phyloP scores from a whole-genome alignment of 2,113 vertebrate genomes.

The Polypterus senegalus region DNA sequence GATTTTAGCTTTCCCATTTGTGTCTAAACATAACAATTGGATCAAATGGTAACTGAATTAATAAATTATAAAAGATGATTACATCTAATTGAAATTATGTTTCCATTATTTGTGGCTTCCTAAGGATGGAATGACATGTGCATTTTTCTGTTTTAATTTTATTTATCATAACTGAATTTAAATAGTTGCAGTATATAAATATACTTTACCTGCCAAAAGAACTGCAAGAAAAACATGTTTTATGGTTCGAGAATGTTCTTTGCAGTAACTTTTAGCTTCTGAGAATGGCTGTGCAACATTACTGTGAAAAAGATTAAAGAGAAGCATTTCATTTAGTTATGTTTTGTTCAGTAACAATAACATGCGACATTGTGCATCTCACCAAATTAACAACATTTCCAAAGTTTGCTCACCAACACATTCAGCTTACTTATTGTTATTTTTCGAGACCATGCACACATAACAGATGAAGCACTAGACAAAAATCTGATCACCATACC shows the following conservation, averaged over 20 bases:
- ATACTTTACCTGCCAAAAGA: conserved; percentile 44
- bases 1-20: no score
- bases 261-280: conserved; percentile 37
- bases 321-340: not conserved
- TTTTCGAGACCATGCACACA: no score
- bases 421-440: no score
- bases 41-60: not conserved
- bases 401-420: no score
- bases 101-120: not conserved
- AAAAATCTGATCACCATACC: no score
- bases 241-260: conserved; percentile 37
- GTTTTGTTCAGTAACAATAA: no score
- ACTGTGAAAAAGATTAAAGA: conserved; percentile 28
- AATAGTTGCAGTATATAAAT: not conserved
- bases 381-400: no score
- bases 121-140: no score
- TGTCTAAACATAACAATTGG: not conserved
- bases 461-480: no score
- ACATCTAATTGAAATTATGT: not conserved
- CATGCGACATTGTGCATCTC: no score
- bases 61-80: not conserved
- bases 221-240: conserved; percentile 37
- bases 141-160: no score
- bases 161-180: not conserved
- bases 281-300: conserved; percentile 34